phyloP scores from a whole-genome alignment of 2,113 vertebrate species.

The Urocolius indicus region DNA sequence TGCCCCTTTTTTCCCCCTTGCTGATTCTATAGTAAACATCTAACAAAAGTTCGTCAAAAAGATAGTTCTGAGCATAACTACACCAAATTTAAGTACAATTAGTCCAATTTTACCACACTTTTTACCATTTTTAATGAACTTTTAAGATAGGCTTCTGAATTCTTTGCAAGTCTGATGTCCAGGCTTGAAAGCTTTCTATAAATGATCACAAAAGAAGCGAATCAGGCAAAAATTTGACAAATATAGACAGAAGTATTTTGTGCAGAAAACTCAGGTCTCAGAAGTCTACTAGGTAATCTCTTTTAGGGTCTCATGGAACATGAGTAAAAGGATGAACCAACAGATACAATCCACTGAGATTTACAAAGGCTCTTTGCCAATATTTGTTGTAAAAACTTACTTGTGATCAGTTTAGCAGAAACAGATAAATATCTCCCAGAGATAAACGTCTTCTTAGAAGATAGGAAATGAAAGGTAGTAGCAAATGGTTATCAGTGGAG shows the following conservation, averaged over 20 bases:
- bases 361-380: neutral
- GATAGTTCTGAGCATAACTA: accelerated
- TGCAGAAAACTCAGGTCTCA: neutral
- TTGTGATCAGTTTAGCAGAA: neutral
- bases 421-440: neutral
- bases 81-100: neutral
- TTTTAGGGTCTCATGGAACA: neutral
- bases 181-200: neutral
- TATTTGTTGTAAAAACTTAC: neutral
- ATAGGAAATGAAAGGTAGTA: neutral
- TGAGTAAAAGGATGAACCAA: neutral
- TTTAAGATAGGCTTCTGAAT: neutral
- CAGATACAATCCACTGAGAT: neutral
- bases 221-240: neutral
- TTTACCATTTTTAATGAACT: neutral
- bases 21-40: neutral
- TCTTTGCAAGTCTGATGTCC: neutral
- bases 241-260: neutral
- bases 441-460: neutral
- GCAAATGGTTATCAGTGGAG: neutral
- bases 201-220: neutral
- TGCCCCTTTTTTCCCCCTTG: neutral
- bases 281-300: neutral
- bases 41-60: neutral
- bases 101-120: neutral